Evolutionary conservation across 2,888 invertebrate species (phyloP).

Genomic region (Deilephila elpenor): DNA sequence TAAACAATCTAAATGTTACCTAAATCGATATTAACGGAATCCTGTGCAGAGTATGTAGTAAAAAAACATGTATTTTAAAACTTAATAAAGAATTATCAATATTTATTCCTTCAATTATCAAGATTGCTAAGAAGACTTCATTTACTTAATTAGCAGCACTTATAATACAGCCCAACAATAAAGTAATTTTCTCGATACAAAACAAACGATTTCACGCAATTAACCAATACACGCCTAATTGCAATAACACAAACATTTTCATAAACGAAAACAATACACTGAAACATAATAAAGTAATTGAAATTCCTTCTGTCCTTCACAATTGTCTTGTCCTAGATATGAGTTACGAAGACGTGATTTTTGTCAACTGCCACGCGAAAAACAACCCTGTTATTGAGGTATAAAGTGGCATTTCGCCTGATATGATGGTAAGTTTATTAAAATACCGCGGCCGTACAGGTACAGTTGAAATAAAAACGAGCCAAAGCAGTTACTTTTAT

Average conservation of each 20-base stretch:
- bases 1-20: too few species aligned
- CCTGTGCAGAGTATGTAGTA: too few species aligned
- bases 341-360: conserved; percentile 80
- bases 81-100: background rate
- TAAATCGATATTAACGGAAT: too few species aligned
- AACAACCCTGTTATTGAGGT: conserved; percentile 41
- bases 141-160: background rate
- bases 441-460: conserved; percentile 84
- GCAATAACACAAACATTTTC: conserved; percentile 27
- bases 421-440: conserved; percentile 71
- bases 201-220: background rate
- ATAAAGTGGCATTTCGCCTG: conserved; percentile 55
- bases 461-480: conserved; percentile 84
- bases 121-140: background rate
- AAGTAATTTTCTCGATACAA: background rate
- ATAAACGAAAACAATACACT: conserved; percentile 49
- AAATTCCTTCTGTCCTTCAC: conserved; percentile 81
- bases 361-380: conserved; percentile 42
- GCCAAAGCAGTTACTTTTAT: conserved; percentile 84
- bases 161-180: background rate
- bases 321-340: conserved; percentile 79
- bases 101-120: background rate
- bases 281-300: conserved; percentile 82
- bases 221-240: conserved; percentile 1
- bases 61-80: background rate